phyloP scores from a whole-genome alignment of 2,888 invertebrate species.

The Melipona beecheii region DNA sequence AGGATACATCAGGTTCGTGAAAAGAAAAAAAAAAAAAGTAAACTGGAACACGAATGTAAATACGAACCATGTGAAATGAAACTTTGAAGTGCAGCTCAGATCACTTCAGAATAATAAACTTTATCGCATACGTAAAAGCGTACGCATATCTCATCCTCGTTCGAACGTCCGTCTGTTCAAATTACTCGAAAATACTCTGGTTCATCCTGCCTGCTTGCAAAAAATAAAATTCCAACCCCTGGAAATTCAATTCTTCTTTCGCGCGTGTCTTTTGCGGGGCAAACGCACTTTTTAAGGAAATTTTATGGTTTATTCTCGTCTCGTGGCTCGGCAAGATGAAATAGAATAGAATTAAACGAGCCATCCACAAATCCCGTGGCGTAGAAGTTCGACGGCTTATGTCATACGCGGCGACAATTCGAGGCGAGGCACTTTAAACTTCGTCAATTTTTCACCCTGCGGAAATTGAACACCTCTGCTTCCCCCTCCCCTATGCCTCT shows the following conservation, averaged over 20 bases:
- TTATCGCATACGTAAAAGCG: too few species aligned
- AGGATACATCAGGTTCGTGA: too few species aligned
- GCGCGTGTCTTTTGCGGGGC: too few species aligned
- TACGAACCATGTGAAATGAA: too few species aligned
- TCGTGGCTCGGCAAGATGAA: conserved; percentile 9
- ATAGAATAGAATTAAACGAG: conserved; percentile 33
- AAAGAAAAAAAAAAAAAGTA: too few species aligned
- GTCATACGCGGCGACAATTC: conserved; percentile 30
- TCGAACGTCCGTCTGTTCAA: too few species aligned
- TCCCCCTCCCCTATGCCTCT: not conserved
- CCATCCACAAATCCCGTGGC: not conserved
- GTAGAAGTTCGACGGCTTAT: conserved; percentile 29
- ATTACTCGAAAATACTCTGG: too few species aligned
- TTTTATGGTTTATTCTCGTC: conserved; percentile 9
- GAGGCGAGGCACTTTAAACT: conserved; percentile 43
- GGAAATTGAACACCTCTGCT: conserved; percentile 48
- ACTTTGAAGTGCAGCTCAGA: too few species aligned
- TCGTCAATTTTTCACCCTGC: conserved; percentile 53
- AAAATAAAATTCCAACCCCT: not conserved
- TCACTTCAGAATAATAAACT: too few species aligned
- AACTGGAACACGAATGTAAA: too few species aligned
- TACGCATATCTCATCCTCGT: too few species aligned
- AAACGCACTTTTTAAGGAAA: not conserved
- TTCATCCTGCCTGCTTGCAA: not conserved
- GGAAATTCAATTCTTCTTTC: not conserved